Base-by-base conservation (phyloP, 53 echinoderm and acorn worm genomes). In the Patiria pectinifera region DNA sequence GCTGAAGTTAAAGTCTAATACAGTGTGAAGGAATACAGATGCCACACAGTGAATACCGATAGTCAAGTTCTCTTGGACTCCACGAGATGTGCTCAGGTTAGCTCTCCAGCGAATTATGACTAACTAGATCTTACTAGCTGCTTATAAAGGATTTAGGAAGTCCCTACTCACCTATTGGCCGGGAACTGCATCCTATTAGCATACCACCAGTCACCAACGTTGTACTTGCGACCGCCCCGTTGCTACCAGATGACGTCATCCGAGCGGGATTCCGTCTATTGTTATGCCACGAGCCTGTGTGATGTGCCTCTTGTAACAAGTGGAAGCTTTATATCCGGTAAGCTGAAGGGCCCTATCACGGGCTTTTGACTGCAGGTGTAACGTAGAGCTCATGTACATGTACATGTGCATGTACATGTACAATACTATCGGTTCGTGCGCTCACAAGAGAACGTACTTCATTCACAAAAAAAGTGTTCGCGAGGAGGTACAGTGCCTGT, bases 221-320 rank as follows among this genome's bases (percentile, higher is more conserved):
- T 3, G 19, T 4, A 5, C 18, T 46, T 47, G 45, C 48, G 46
- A 5, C 5, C 53, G 53, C 53, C 53, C 53, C 48, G 87, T 87
- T 87, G 87, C 75, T 74, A 86, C 23, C 5, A 60, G 7, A 77
- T 87, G 76, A 87, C 87, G 87, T 87, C 78, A 87, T 61, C n/a
- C 61, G 2, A 9, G 23, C 77, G 87, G 87, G 48, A 87, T 87
- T 48, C 87, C 87, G 60, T 58, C 78, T 62, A 71, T 87, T 87
- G 87, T 87, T 59, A 3, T 87, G 78, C 79, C 46, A 45, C 45
- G 5, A 72, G 15, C 86, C 71, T 53, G 48, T 69, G 85, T 43
- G 69, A 71, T 35, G 35, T 35, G 35, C 22, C 62, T 9, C 62
- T 4, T 12, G 14, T 53, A 16, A 19, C 82, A 21, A 58, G 22